These are phyloP conservation scores for Plectrocnemia conspersa DNA, from an alignment of 1,140 invertebrate species.

Conservation along the genomic window DNA sequence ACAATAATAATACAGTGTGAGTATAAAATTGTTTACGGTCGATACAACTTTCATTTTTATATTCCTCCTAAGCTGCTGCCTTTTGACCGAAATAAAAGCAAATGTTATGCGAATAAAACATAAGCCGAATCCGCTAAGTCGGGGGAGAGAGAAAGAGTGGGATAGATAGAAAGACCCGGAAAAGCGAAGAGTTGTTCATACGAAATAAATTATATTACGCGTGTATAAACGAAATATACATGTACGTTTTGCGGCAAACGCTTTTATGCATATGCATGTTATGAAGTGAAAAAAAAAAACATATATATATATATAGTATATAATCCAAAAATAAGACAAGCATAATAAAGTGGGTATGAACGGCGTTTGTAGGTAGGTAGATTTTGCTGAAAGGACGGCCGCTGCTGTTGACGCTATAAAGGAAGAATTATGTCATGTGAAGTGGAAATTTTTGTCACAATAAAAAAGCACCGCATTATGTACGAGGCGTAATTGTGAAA, in stretches of 20 bases:
- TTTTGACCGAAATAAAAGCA: constrained; percentile 15
- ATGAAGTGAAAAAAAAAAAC: too few relatives aligned
- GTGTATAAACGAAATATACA: neutral
- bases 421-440: too few relatives aligned
- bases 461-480: too few relatives aligned
- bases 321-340: too few relatives aligned
- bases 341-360: neutral
- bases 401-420: too few relatives aligned
- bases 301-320: too few relatives aligned
- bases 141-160: neutral
- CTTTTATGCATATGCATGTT: neutral
- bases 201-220: neutral
- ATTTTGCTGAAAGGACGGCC: too few relatives aligned
- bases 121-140: neutral
- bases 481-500: too few relatives aligned
- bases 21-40: constrained; percentile 25
- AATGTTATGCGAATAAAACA: constrained; percentile 22
- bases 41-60: constrained; percentile 25
- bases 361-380: neutral
- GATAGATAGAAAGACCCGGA: neutral
- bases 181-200: neutral
- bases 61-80: constrained; percentile 6
- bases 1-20: too few relatives aligned
- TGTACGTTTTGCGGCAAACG: neutral
- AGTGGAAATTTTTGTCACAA: too few relatives aligned